Evolutionary conservation across 92 coral and sea anemone genomes (phyloP), one percentile per base, ranked within the genome.

Genomic region (Virgularia gustaviana): DNA sequence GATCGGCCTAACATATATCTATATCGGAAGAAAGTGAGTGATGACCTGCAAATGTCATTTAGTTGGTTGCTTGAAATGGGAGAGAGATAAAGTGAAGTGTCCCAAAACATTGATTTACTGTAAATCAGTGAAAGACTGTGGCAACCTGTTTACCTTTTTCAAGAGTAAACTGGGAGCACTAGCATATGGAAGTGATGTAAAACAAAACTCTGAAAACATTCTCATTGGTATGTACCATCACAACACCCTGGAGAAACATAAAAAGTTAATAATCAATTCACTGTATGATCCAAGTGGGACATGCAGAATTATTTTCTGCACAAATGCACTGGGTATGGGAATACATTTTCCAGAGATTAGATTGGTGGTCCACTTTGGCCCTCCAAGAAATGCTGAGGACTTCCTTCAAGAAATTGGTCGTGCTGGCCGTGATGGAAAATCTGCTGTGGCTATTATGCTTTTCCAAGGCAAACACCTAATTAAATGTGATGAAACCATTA

Each of bases 321-420:
- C 85, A 9, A 81, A 77, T 87, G 85, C 88, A 12, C 78, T 86
- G 49, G 87, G 90, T 12, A 83, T 83, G 87, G 87, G 85, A 0
- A 29, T 83, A 0, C 81, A 85, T 34, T 85, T 81, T 58, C 82
- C 79, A 2, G 72, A 77, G 41, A 85, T 85, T 15, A 59, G 59
- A 31, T 58, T 57, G 18, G 73, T 85, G 49, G 74, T 81, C 0
- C 78, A 80, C 30, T 85, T 80, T 71, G 89, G 83, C 22, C 89
- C 89, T 30, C 86, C 89, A 25, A 68, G 57, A 53, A 65, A 71
- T 24, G 39, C 71, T 2, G 83, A 72, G 29, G 89, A 85, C 32
- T 56, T 85, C 11, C 66, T 85, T 32, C 85, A 85, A 55, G 68
- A 85, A 45, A 70, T 80, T 81, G 83, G 89, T 16, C 36, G 83